phyloP scores from a whole-genome alignment of 2,888 invertebrate species.

The Morinoia aosen region DNA sequence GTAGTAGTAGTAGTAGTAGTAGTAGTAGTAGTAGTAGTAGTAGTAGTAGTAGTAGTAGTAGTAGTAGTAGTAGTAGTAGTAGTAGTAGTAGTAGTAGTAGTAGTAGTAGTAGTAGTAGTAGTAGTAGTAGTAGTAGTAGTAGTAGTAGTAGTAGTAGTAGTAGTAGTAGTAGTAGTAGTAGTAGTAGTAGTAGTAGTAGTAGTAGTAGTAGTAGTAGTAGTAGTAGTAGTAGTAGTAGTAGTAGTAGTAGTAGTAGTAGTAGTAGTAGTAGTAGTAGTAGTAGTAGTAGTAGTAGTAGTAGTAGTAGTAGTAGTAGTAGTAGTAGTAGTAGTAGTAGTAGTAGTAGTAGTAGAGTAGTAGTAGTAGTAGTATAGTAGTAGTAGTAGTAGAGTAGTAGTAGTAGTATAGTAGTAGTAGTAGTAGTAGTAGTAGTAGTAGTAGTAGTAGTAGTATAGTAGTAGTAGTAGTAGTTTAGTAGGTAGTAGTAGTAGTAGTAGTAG shows the following conservation, averaged over 20 bases:
- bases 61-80: slow-evolving; percentile 18
- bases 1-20: slow-evolving; percentile 23
- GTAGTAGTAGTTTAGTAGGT: too few species aligned
- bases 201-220: slow-evolving; percentile 28
- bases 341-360: too few species aligned
- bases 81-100: slow-evolving; percentile 28
- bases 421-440: too few species aligned
- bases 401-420: too few species aligned
- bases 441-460: too few species aligned
- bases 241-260: slow-evolving; percentile 12
- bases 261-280: slow-evolving; percentile 28
- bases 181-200: slow-evolving; percentile 12
- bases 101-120: slow-evolving; percentile 12
- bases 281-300: slow-evolving; percentile 18
- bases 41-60: slow-evolving; percentile 18
- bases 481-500: too few species aligned
- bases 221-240: slow-evolving; percentile 18
- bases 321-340: slow-evolving; percentile 28
- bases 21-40: slow-evolving; percentile 18
- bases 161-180: slow-evolving; percentile 18
- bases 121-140: slow-evolving; percentile 28
- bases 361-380: too few species aligned
- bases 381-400: too few species aligned
- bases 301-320: slow-evolving; percentile 12
- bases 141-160: slow-evolving; percentile 28